Evolutionary conservation across 2,113 vertebrate species (phyloP).

Genomic region (Varanus salvator): DNA sequence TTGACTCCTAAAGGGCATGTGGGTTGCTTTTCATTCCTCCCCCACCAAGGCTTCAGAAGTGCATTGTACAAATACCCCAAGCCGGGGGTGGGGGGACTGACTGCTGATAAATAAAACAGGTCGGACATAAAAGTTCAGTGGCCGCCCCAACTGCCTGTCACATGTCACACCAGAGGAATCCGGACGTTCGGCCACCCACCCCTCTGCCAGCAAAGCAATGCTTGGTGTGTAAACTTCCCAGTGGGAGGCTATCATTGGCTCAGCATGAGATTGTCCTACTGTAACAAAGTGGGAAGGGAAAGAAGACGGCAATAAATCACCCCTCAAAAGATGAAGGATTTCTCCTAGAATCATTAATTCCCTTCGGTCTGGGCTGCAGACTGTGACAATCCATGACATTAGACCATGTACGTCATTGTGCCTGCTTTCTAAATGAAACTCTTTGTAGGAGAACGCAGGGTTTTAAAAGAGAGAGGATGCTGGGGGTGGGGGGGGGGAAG

Average conservation of each 20-base stretch:
- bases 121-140: background rate
- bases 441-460: background rate
- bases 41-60: background rate
- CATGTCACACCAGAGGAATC: conserved; percentile 17
- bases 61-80: background rate
- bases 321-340: background rate
- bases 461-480: background rate
- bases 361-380: background rate
- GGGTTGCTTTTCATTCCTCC: background rate
- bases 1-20: fast-evolving
- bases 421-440: background rate
- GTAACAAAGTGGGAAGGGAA: background rate
- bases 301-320: background rate
- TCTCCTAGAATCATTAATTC: background rate
- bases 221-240: conserved; percentile 13
- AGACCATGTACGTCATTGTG: background rate
- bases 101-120: background rate
- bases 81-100: conserved; percentile 2
- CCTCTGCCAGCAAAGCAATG: background rate
- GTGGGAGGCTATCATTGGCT: conserved; percentile 49
- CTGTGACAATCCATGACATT: background rate
- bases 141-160: conserved; percentile 47
- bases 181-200: background rate
- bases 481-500: background rate
- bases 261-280: conserved; percentile 25